These are phyloP conservation scores for Chironomus striatipennis DNA, from an alignment of 1,140 invertebrate genomes.

Conservation along the genomic window DNA sequence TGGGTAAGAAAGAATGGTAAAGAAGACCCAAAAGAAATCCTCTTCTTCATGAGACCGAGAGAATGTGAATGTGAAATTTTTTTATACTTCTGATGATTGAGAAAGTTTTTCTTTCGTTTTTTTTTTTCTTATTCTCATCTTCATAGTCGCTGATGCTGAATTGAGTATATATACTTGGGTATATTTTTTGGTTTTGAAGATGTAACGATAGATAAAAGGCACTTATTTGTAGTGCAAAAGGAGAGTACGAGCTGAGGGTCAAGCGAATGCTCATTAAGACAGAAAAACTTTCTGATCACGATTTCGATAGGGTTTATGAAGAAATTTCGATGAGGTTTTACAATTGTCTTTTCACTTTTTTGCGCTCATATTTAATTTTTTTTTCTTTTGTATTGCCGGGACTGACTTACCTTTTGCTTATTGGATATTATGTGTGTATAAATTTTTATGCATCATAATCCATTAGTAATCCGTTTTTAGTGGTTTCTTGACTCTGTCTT, in stretches of 20 bases:
- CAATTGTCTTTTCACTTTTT: slow-evolving; percentile 6
- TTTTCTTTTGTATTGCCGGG: background rate
- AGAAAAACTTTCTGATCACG: slow-evolving; percentile 7
- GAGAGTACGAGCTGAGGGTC: background rate
- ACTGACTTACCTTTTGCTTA: slow-evolving; percentile 1
- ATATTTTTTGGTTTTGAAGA: background rate
- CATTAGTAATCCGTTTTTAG: slow-evolving; percentile 9
- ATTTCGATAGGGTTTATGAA: slow-evolving; percentile 13
- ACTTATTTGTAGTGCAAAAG: slow-evolving; percentile 13
- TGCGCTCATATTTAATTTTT: background rate
- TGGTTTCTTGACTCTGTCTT: slow-evolving; percentile 1
- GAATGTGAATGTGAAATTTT: too few species aligned
- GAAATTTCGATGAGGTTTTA: background rate
- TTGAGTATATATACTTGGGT: background rate
- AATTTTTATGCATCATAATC: background rate
- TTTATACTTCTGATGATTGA: background rate
- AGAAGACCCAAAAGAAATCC: too few species aligned
- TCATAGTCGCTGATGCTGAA: background rate
- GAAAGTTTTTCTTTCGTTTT: background rate
- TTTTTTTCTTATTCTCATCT: background rate
- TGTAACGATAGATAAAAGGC: slow-evolving; percentile 2
- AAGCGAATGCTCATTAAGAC: slow-evolving; percentile 1
- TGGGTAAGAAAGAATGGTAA: too few species aligned
- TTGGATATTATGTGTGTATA: background rate
- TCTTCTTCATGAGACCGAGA: too few species aligned